Percentiles rank a stretch among this genome's conserved stretches.
Conservation (phyloP, 92 coral and sea anemone species). For the Actinostola sp. region DNA sequence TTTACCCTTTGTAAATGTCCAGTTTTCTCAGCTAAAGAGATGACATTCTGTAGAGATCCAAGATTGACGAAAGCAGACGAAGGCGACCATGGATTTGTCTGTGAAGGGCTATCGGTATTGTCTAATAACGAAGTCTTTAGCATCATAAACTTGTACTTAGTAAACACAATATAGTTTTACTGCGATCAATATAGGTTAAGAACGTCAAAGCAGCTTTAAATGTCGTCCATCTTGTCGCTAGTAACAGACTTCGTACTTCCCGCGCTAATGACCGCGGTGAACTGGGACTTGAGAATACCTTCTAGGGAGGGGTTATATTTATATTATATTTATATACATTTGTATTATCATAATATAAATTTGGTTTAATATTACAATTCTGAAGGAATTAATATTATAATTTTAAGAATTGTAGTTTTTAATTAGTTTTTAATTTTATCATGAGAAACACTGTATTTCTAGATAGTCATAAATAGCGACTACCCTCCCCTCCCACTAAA, state of each 20-base stretch:
- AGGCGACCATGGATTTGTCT: conserved; percentile 92
- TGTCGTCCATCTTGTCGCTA: background rate
- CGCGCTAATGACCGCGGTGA: background rate
- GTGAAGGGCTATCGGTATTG: conserved; percentile 14
- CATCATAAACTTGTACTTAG: conserved; percentile 22
- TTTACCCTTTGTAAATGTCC: conserved; percentile 78
- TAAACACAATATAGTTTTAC: background rate
- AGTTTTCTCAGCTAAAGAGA: conserved; percentile 76
- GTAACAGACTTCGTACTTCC: background rate
- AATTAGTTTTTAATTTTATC: too few species aligned
- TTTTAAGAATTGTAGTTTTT: too few species aligned
- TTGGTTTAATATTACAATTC: too few species aligned
- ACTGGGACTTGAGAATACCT: background rate
- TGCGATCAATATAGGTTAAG: background rate
- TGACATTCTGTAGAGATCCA: conserved; percentile 79
- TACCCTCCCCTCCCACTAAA: too few species aligned
- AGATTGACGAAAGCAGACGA: conserved; percentile 82
- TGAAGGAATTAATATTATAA: too few species aligned
- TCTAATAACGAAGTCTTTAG: conserved; percentile 29
- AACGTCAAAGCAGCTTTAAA: background rate
- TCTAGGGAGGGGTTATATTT: background rate
- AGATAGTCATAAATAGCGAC: too few species aligned
- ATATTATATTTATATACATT: too few species aligned
- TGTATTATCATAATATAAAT: too few species aligned
- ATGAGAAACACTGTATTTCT: too few species aligned